Evolutionary conservation across 2,797 vertebrate genomes (phyloP).

Genomic region (Oreonectes daqikongensis): DNA sequence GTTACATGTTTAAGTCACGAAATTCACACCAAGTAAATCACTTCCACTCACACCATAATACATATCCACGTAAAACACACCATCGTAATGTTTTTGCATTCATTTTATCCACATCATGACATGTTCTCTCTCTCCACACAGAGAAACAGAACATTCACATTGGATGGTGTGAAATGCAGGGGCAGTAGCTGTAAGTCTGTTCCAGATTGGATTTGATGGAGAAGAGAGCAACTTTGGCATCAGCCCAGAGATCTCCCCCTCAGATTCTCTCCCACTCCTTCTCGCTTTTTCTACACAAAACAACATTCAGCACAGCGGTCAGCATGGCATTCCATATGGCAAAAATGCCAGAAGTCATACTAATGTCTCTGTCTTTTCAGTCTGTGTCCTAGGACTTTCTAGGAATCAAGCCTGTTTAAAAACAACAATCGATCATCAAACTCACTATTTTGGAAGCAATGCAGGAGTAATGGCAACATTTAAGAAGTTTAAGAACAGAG

Average conservation of each 20-base stretch:
- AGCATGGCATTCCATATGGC: constrained; percentile 31
- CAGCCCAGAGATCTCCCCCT: constrained; percentile 46
- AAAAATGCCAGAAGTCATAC: constrained; percentile 28
- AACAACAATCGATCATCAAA: background rate
- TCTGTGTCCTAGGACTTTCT: background rate
- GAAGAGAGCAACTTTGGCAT: constrained; percentile 41
- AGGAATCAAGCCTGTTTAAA: background rate
- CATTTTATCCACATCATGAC: constrained; percentile 26
- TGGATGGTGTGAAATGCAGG: constrained; percentile 39
- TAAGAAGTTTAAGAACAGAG: constrained; percentile 9
- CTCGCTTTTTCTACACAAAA: constrained; percentile 16
- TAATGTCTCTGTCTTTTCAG: constrained; percentile 12
- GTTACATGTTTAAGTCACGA: background rate
- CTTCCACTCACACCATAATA: background rate
- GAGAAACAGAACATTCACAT: constrained; percentile 1
- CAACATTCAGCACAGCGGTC: constrained; percentile 44
- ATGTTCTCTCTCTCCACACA: background rate
- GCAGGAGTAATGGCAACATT: constrained; percentile 2
- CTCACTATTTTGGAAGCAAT: constrained; percentile 22
- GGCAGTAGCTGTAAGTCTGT: constrained; percentile 22
- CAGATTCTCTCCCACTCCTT: constrained; percentile 54
- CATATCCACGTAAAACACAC: background rate
- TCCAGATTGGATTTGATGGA: constrained; percentile 36
- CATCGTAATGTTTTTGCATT: background rate
- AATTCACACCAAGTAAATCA: background rate